These are phyloP conservation scores for Xestia c-nigrum DNA, from an alignment of 2,888 invertebrate genomes.

Conservation along the genomic window DNA sequence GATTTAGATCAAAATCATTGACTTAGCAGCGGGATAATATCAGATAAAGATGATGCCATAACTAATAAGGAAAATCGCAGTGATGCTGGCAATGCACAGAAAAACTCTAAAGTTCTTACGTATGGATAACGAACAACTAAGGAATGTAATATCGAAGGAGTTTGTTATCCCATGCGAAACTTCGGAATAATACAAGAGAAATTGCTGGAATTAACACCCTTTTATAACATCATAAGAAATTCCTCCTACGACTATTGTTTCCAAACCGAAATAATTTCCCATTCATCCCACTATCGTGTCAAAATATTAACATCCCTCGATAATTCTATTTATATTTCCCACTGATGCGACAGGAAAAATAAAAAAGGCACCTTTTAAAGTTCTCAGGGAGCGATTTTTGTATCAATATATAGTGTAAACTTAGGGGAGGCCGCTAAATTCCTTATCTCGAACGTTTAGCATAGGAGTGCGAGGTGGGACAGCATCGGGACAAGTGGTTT, in stretches of 20 bases:
- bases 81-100: not conserved
- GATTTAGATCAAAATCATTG: not conserved
- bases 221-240: constrained; percentile 22
- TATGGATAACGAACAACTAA: not conserved
- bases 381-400: constrained; percentile 81
- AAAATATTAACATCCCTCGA: constrained; percentile 74
- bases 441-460: constrained; percentile 87
- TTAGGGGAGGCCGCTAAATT: constrained; percentile 87
- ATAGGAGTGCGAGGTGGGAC: constrained; percentile 73
- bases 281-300: constrained; percentile 62
- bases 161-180: not conserved
- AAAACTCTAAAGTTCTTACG: not conserved
- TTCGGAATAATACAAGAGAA: not conserved
- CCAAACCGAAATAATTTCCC: constrained; percentile 45
- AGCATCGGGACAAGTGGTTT: constrained; percentile 70
- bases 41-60: not conserved
- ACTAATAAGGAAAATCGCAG: not conserved
- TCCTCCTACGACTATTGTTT: constrained; percentile 41
- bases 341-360: constrained; percentile 76
- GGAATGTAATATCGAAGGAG: not conserved
- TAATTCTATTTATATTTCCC: constrained; percentile 87
- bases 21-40: not conserved
- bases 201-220: constrained; percentile 29
- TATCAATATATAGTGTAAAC: constrained; percentile 83
- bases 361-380: constrained; percentile 76